phyloP scores from a whole-genome alignment of 2,888 invertebrate species.

The Acronicta alni region DNA sequence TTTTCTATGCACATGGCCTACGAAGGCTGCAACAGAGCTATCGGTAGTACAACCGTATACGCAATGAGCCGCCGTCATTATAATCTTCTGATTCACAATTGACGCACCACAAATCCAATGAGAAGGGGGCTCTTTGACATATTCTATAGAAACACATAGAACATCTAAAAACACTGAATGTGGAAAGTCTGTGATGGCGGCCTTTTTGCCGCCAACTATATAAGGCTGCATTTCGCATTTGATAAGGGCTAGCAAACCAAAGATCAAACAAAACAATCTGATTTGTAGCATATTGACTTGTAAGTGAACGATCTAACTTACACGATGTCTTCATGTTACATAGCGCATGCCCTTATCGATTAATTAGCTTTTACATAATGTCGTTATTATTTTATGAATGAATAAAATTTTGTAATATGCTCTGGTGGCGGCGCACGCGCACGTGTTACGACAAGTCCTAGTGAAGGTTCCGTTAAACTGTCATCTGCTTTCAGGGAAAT shows the following conservation, averaged over 20 bases:
- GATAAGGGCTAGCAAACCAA: slow-evolving; percentile 12
- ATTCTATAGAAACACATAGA: slow-evolving; percentile 11
- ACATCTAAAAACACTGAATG: slow-evolving; percentile 53
- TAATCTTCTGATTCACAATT: slow-evolving; percentile 47
- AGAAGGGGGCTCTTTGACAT: rapidly evolving
- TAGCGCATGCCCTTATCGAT: slow-evolving; percentile 19
- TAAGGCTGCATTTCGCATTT: slow-evolving; percentile 37
- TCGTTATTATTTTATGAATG: slow-evolving; percentile 13
- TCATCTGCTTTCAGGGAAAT: too few relatives aligned
- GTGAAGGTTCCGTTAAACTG: too few relatives aligned
- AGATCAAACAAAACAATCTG: not conserved
- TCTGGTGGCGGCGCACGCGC: too few relatives aligned
- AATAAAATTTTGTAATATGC: too few relatives aligned
- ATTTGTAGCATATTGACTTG: not conserved
- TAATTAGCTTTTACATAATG: slow-evolving; percentile 10
- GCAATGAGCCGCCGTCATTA: slow-evolving; percentile 51
- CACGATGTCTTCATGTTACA: not conserved
- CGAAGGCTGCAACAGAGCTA: not conserved
- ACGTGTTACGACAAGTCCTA: too few relatives aligned
- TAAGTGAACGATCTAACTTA: not conserved
- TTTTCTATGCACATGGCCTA: slow-evolving; percentile 17
- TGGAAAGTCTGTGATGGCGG: slow-evolving; percentile 46
- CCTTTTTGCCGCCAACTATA: slow-evolving; percentile 49
- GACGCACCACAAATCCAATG: slow-evolving; percentile 50
- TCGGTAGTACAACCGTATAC: slow-evolving; percentile 1